Percentiles rank a stretch among this genome's conserved stretches.
phyloP scores from a whole-genome alignment of 2,113 vertebrate genomes.

The Paracanthobrama guichenoti region DNA sequence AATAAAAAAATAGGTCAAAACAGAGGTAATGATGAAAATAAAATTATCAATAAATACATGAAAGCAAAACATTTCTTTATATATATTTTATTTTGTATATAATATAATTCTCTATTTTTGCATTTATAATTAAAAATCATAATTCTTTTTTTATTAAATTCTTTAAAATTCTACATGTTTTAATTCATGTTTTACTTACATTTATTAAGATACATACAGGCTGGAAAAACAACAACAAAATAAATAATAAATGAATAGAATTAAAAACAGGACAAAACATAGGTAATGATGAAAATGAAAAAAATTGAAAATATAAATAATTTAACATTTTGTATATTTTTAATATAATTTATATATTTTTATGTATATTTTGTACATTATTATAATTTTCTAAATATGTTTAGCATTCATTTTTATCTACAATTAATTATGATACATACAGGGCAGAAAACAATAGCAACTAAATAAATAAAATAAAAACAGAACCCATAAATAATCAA shows the following conservation, averaged over 20 bases:
- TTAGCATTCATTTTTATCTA: not conserved
- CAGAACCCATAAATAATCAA: not conserved
- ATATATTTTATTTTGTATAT: not conserved
- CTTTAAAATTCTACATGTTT: too few species aligned
- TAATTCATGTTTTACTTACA: not conserved
- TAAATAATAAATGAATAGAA: not conserved
- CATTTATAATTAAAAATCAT: too few species aligned
- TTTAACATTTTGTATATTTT: too few species aligned
- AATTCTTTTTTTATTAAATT: too few species aligned
- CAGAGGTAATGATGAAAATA: not conserved
- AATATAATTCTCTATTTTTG: too few species aligned
- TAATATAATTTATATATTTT: not conserved
- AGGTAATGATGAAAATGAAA: too few species aligned
- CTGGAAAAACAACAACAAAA: not conserved
- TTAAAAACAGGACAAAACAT: too few species aligned
- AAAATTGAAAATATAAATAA: too few species aligned
- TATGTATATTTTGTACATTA: not conserved
- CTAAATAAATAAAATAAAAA: not conserved
- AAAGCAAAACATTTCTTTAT: not conserved
- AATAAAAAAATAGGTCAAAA: not conserved
- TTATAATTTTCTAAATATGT: too few species aligned
- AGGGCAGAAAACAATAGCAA: not conserved
- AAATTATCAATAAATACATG: not conserved
- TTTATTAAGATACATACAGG: not conserved
- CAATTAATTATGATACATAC: not conserved